Conservation (phyloP, 1,140 invertebrate genomes). For the Marisa cornuarietis region DNA sequence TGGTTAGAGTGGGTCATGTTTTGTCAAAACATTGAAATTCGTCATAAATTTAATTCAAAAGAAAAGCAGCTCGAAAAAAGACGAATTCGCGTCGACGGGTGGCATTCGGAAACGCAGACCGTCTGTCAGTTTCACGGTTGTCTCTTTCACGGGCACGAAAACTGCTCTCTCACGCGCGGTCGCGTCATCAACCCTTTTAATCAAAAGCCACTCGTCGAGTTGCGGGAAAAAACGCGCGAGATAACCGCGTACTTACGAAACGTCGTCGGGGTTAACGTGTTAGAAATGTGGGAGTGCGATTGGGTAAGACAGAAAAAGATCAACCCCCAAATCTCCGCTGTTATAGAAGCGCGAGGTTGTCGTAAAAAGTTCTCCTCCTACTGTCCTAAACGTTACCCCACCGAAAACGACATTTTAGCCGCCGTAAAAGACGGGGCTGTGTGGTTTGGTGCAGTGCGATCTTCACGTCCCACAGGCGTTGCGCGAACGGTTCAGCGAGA, state of each 20-base stretch:
- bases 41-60: slow-evolving; percentile 6
- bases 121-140: too few relatives aligned
- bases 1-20: slow-evolving; percentile 5
- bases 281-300: slow-evolving; percentile 16
- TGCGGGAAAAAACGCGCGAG: too few relatives aligned
- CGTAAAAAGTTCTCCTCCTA: neutral
- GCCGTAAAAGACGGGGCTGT: slow-evolving; percentile 7
- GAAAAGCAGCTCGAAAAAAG: too few relatives aligned
- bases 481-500: slow-evolving; percentile 28
- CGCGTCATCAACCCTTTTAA: too few relatives aligned
- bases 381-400: neutral
- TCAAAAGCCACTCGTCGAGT: too few relatives aligned
- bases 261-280: neutral
- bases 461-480: slow-evolving; percentile 23
- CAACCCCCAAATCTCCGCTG: neutral
- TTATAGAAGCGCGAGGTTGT: neutral
- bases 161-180: too few relatives aligned
- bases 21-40: neutral
- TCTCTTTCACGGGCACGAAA: too few relatives aligned
- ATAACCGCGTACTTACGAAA: neutral
- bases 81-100: too few relatives aligned
- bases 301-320: neutral
- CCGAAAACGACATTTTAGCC: neutral
- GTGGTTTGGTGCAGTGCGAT: slow-evolving; percentile 35
- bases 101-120: too few relatives aligned